These are phyloP conservation scores for Arrhamphus sclerolepis DNA, from an alignment of 2,797 vertebrate species.

Conservation along the genomic window DNA sequence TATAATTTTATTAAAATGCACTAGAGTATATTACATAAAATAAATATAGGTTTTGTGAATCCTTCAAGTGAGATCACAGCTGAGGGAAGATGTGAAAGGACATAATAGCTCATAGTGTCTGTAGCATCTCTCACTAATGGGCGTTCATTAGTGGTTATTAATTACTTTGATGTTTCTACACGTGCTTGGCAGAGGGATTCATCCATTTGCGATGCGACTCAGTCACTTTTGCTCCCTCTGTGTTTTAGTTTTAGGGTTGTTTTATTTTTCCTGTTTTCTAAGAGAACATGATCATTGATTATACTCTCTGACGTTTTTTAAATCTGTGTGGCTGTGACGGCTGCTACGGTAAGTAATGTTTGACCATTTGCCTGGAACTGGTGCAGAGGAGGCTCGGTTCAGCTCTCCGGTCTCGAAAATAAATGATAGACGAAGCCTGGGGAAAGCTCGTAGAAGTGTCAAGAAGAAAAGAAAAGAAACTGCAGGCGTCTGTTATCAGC, in stretches of 20 bases:
- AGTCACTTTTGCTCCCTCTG: background rate
- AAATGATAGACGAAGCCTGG: constrained; percentile 52
- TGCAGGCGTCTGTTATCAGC: constrained; percentile 20
- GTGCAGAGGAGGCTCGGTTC: constrained; percentile 9
- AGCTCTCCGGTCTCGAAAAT: constrained; percentile 24
- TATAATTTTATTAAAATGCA: background rate
- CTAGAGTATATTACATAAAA: too few species aligned
- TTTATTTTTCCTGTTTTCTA: constrained; percentile 22
- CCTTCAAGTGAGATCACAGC: background rate
- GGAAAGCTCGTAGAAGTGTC: constrained; percentile 31
- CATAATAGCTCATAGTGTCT: constrained; percentile 1
- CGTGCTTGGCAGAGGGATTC: constrained; percentile 1
- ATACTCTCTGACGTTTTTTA: constrained; percentile 1
- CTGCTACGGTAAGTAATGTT: background rate
- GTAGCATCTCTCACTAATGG: constrained; percentile 2
- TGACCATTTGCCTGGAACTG: constrained; percentile 57
- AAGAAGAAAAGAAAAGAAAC: constrained; percentile 18
- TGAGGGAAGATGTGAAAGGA: background rate
- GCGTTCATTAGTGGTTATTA: background rate
- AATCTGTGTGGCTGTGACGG: too few species aligned
- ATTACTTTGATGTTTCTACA: background rate
- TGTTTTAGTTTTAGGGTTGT: constrained; percentile 11
- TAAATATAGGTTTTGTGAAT: constrained; percentile 5
- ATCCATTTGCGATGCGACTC: too few species aligned
- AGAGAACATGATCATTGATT: constrained; percentile 32